Conservation (phyloP, 2,113 vertebrate species). For the Misgurnus anguillicaudatus region DNA sequence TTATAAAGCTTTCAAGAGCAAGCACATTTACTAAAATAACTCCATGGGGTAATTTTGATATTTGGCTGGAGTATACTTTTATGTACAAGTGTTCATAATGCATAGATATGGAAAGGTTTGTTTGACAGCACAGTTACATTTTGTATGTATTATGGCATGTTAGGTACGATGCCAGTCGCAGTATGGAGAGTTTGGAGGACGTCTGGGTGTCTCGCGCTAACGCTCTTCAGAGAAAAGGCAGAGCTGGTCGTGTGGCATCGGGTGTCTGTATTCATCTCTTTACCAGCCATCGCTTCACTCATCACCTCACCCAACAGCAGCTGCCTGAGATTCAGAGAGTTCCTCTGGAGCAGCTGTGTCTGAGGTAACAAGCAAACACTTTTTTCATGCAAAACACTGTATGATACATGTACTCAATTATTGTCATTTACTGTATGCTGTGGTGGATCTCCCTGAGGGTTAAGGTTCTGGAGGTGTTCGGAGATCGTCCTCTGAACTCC, state of each 20-base stretch:
- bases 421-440: background rate
- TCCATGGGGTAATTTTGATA: no score
- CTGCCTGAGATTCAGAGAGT: conserved; percentile 95
- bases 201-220: conserved; percentile 92
- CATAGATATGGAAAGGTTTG: no score
- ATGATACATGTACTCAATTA: no score
- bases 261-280: conserved; percentile 97
- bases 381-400: background rate
- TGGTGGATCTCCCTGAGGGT: conserved; percentile 73
- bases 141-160: background rate
- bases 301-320: conserved; percentile 76
- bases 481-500: conserved; percentile 78
- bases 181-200: conserved; percentile 98
- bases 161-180: conserved; percentile 91
- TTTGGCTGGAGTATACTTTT: no score
- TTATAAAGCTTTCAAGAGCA: no score
- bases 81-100: no score
- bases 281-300: conserved; percentile 87
- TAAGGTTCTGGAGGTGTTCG: conserved; percentile 94
- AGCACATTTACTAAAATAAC: no score
- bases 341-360: conserved; percentile 94
- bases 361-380: conserved; percentile 76
- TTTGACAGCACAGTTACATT: no score
- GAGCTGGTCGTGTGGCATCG: conserved; percentile 93
- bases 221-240: conserved; percentile 89